Conservation (phyloP, 1,140 invertebrate genomes). For the Drosophila carrolli region DNA sequence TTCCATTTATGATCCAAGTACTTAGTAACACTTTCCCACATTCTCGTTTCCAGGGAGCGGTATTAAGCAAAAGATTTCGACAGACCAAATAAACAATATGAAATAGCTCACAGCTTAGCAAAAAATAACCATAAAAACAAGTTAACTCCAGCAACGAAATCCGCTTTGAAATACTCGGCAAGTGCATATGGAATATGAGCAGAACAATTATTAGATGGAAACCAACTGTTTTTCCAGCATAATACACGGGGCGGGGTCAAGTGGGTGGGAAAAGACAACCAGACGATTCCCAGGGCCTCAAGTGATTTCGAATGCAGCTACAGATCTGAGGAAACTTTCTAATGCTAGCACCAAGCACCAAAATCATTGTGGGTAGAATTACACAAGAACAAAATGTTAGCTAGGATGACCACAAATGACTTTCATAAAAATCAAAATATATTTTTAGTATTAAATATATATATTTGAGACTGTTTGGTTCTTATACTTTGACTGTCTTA, state of each 20-base stretch:
- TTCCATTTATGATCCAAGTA: conserved; percentile 8
- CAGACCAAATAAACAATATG: conserved; percentile 29
- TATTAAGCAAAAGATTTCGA: conserved; percentile 18
- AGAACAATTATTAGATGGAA: conserved; percentile 74
- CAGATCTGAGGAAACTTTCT: conserved; percentile 39
- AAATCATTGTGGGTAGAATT: conserved; percentile 16
- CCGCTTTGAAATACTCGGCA: conserved; percentile 59
- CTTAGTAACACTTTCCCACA: conserved; percentile 6
- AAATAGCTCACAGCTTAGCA: conserved; percentile 25
- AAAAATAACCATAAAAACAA: conserved; percentile 21
- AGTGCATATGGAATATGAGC: conserved; percentile 59
- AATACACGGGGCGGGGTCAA: conserved; percentile 53
- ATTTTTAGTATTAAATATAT: no score
- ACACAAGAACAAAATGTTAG: neutral
- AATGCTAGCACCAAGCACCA: conserved; percentile 36
- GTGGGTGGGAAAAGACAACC: conserved; percentile 18
- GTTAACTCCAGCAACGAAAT: conserved; percentile 59
- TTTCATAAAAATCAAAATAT: no score
- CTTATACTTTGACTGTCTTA: no score
- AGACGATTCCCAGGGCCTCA: conserved; percentile 26
- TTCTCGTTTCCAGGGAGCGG: conserved; percentile 8
- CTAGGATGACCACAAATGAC: no score
- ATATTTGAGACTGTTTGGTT: no score
- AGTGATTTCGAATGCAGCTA: conserved; percentile 62
- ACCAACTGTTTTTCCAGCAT: conserved; percentile 64